Conservation (phyloP, 2,113 vertebrate species). For the Hippocampus barbouri region DNA sequence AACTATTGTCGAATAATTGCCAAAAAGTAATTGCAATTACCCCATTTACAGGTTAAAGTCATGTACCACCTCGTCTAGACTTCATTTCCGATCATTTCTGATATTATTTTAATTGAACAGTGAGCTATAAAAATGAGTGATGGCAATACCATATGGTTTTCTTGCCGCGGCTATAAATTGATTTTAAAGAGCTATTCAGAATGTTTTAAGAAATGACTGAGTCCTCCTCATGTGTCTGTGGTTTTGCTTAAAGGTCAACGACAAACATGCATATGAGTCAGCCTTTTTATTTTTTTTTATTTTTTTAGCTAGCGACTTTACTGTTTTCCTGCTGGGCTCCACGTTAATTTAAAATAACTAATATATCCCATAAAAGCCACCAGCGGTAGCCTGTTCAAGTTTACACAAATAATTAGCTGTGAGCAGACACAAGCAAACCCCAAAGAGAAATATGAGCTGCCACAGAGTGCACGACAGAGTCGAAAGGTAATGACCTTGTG, state of each 20-base stretch:
- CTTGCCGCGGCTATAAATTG: neutral
- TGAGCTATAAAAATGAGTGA: neutral
- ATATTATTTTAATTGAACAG: neutral
- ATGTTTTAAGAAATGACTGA: neutral
- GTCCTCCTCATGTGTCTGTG: conserved; percentile 29
- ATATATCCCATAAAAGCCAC: conserved; percentile 56
- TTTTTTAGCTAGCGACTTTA: conserved; percentile 28
- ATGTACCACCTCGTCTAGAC: neutral
- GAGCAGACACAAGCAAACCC: conserved; percentile 58
- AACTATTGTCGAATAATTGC: neutral
- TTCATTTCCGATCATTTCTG: neutral
- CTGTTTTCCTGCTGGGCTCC: conserved; percentile 50
- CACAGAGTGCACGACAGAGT: conserved; percentile 31
- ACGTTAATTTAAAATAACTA: conserved; percentile 61
- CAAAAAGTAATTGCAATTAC: neutral
- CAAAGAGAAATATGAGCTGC: conserved; percentile 60
- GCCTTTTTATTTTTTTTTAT: conserved; percentile 28
- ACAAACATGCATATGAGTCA: conserved; percentile 39
- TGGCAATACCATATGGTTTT: neutral
- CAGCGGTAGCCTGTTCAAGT: conserved; percentile 53
- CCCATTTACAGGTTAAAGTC: neutral
- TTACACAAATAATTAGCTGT: conserved; percentile 64
- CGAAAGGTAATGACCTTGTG: conserved; percentile 56
- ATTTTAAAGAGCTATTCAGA: conserved; percentile 1
- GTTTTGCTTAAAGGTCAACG: conserved; percentile 9